A percentile compares a stretch with the other conserved stretches of the same genome.
Conservation (phyloP, 2,888 invertebrate genomes). For the Oscheius onirici region DNA sequence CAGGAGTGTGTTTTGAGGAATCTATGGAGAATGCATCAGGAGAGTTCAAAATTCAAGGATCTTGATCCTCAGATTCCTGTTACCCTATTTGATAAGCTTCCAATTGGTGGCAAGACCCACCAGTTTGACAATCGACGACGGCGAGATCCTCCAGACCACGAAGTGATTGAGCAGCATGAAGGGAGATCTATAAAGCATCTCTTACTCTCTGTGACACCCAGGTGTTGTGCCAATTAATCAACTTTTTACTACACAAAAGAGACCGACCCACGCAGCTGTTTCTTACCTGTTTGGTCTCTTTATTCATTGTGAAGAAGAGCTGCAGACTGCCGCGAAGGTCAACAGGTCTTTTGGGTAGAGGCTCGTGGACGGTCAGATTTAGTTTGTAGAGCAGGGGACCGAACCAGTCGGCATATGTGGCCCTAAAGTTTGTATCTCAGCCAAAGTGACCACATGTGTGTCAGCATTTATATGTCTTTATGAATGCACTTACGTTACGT, state of each 20-base stretch:
- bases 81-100: too few relatives aligned
- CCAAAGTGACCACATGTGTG: slow-evolving; percentile 14
- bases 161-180: slow-evolving; percentile 29
- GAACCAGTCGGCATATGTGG: slow-evolving; percentile 35
- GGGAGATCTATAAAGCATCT: slow-evolving; percentile 23
- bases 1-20: neutral
- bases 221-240: neutral
- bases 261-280: neutral
- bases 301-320: slow-evolving; percentile 37
- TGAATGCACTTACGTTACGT: slow-evolving; percentile 27
- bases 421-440: slow-evolving; percentile 19
- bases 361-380: slow-evolving; percentile 43
- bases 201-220: neutral
- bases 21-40: too few relatives aligned
- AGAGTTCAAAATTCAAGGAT: too few relatives aligned
- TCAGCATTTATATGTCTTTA: slow-evolving; percentile 3
- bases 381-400: slow-evolving; percentile 43
- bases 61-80: too few relatives aligned
- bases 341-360: slow-evolving; percentile 34
- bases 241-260: neutral
- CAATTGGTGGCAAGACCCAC: slow-evolving; percentile 14
- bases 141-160: slow-evolving; percentile 30
- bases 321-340: slow-evolving; percentile 41
- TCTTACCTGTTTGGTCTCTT: slow-evolving; percentile 39
- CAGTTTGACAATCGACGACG: slow-evolving; percentile 32